Base-by-base conservation (phyloP, 2,113 vertebrate genomes). In the Misgurnus anguillicaudatus region DNA sequence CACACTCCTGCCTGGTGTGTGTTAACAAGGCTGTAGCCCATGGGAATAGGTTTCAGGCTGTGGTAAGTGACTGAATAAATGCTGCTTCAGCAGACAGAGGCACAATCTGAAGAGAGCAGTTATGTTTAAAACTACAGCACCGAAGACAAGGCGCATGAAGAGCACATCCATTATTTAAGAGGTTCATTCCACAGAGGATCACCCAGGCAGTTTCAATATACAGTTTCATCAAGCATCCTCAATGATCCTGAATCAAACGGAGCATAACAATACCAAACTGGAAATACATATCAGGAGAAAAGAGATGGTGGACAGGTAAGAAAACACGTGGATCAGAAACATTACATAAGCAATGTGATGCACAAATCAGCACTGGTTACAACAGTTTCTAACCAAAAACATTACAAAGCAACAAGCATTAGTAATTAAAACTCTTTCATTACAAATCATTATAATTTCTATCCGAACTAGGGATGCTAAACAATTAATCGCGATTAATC, bases 21-120 rank as follows among this genome's bases (percentile, higher is more conserved):
- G 70, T 3, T 72, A 58, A 72, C 70, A 38, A 72, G 53, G 36
- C 70, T 41, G 17, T 42, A 58, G n/a, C 70, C 38, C n/a, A 42
- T 60, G 70, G 53, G 51, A 72, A 58, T 58, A 72, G 38, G n/a
- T 21, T 19, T 72, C 53, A 72, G n/a, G 19, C 31, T n/a, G 53
- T 17, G n/a, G 53, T 42, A 58, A 72, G 53, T 21, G 31, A 14
- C 9, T 72, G 36, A 21, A 58, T 58, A 58, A 72, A 58, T 58
- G 53, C 69, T 58, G 53, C 4, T 19, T 72, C 36, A 42, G 67
- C 48, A 70, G 9, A 55, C 16, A 70, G 31, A 70, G 10, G 48
- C 48, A 72, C 17, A 36, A 41, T 14, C 11, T 53, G 47, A 69
- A 53, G 67, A 17, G 24, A 69, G 67, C 45, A 53, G 3, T 73